phyloP scores from a whole-genome alignment of 2,113 vertebrate genomes.

The Conger conger region DNA sequence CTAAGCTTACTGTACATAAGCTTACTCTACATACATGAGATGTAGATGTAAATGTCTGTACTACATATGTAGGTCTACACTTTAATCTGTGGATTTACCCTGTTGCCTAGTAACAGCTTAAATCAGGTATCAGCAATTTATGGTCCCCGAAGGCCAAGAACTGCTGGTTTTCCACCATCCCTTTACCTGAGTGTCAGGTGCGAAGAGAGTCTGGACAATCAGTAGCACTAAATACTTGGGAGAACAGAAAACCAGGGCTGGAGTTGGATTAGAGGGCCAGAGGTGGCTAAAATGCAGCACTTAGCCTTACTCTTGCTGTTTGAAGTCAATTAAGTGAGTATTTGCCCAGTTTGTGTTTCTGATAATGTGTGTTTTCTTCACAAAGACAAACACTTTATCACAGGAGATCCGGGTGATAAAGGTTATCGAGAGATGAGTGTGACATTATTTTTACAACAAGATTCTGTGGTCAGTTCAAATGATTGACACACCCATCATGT shows the following conservation, averaged over 20 bases:
- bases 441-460: neutral
- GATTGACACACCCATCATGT: neutral
- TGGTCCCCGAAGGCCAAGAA: too few species aligned
- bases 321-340: neutral
- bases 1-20: neutral
- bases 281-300: too few species aligned
- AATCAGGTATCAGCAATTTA: too few species aligned
- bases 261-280: too few species aligned
- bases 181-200: too few species aligned
- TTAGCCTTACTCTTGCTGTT: neutral
- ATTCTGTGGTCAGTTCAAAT: neutral
- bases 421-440: slow-evolving; percentile 63
- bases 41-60: neutral
- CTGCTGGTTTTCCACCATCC: too few species aligned
- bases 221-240: too few species aligned
- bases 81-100: neutral
- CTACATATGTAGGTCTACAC: neutral
- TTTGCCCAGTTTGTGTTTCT: neutral
- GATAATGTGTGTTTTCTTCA: neutral
- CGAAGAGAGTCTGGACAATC: too few species aligned
- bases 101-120: neutral
- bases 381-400: too few species aligned
- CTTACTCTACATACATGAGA: too few species aligned
- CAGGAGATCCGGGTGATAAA: slow-evolving; percentile 89
- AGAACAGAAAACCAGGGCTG: too few species aligned